Percentiles rank a stretch among this genome's conserved stretches.
Evolutionary conservation across 2,113 vertebrate genomes (phyloP).

Genomic region (Protobothrops mucrosquamatus): DNA sequence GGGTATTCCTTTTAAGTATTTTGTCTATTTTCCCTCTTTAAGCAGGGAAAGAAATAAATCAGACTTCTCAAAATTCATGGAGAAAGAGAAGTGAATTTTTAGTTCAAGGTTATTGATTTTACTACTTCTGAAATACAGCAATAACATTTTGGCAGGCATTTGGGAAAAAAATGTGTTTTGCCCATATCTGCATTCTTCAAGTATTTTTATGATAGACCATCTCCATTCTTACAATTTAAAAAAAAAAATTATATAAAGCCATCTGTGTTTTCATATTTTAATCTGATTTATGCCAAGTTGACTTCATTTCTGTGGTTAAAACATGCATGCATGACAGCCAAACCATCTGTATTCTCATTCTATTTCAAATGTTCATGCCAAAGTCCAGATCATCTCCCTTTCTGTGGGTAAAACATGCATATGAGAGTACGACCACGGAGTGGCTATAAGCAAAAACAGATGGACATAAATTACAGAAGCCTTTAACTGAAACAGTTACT

Average conservation of each 20-base stretch:
- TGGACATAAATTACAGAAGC: neutral
- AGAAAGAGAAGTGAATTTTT: neutral
- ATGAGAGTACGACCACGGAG: neutral
- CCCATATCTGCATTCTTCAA: slow-evolving; percentile 22
- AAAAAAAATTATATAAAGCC: neutral
- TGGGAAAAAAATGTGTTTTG: neutral
- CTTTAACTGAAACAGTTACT: neutral
- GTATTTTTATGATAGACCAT: neutral
- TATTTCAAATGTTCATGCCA: neutral
- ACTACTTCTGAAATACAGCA: neutral
- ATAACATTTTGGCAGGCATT: neutral
- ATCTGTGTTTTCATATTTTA: slow-evolving; percentile 16
- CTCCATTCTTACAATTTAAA: neutral
- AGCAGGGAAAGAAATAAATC: neutral
- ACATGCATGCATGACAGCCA: neutral
- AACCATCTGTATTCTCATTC: neutral
- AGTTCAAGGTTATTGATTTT: neutral
- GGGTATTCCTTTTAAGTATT: neutral
- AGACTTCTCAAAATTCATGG: neutral
- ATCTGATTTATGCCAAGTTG: neutral
- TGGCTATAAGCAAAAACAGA: neutral
- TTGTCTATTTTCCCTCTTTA: neutral
- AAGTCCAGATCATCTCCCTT: neutral
- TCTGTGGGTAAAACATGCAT: neutral
- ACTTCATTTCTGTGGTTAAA: neutral